Conservation (phyloP, 2,113 vertebrate species). For the Microtus richardsoni region DNA sequence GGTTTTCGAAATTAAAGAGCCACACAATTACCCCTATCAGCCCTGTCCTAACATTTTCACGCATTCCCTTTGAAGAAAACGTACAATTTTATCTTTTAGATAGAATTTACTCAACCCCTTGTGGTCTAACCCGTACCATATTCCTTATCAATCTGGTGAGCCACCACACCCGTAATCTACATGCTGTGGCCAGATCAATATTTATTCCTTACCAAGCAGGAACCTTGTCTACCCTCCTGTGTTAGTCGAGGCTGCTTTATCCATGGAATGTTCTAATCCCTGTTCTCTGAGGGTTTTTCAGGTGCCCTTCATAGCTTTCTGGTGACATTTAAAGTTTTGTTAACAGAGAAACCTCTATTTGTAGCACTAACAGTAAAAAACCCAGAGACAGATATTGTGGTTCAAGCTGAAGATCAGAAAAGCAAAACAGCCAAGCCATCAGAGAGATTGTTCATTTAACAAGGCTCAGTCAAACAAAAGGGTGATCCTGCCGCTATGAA, state of each 20-base stretch:
- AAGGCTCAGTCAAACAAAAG: too few species aligned
- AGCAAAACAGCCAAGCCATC: too few species aligned
- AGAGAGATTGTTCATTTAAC: too few species aligned
- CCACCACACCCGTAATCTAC: neutral
- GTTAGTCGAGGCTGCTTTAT: accelerated
- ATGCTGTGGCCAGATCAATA: neutral
- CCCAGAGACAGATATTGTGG: too few species aligned
- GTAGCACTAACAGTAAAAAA: too few species aligned
- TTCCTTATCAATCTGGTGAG: neutral
- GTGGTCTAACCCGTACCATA: neutral
- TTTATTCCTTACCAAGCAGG: neutral
- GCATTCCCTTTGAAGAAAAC: constrained; percentile 1
- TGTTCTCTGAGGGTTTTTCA: neutral
- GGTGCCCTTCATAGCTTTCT: neutral
- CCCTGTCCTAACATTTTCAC: neutral
- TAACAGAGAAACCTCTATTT: neutral
- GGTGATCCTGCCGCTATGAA: too few species aligned
- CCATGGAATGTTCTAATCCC: neutral
- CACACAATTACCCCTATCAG: neutral
- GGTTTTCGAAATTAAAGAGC: constrained; percentile 15
- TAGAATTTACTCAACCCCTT: neutral
- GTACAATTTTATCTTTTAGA: neutral
- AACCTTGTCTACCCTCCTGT: neutral
- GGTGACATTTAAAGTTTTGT: neutral
- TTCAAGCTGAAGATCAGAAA: too few species aligned